Percentiles rank a stretch among this genome's conserved stretches.
Conservation (phyloP, 2,797 vertebrate species). For the Syndactyla subalaris region DNA sequence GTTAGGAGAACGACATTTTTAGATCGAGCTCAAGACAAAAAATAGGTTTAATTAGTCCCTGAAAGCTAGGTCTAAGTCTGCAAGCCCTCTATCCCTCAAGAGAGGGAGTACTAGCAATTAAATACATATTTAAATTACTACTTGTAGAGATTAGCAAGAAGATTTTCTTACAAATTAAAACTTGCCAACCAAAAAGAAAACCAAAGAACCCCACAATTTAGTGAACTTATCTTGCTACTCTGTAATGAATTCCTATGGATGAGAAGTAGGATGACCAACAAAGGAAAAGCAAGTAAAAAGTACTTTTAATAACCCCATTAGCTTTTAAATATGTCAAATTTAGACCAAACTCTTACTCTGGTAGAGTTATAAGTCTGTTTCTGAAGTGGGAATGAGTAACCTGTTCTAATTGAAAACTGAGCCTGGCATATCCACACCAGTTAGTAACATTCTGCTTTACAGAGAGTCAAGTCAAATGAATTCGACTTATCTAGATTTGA, state of each 20-base stretch:
- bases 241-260: background rate
- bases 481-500: background rate
- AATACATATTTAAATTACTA: slow-evolving; percentile 15
- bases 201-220: background rate
- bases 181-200: background rate
- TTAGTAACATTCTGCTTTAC: background rate
- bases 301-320: background rate
- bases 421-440: background rate
- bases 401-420: background rate
- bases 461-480: background rate
- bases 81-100: background rate
- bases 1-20: background rate
- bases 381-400: background rate
- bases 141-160: background rate
- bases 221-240: background rate
- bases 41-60: background rate
- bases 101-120: background rate
- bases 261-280: background rate
- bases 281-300: background rate
- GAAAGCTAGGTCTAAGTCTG: background rate
- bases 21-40: background rate
- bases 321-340: background rate
- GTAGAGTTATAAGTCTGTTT: background rate
- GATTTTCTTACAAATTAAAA: background rate
- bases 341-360: background rate